phyloP scores from a whole-genome alignment of 2,797 vertebrate genomes.

The Gambelia wislizenii region DNA sequence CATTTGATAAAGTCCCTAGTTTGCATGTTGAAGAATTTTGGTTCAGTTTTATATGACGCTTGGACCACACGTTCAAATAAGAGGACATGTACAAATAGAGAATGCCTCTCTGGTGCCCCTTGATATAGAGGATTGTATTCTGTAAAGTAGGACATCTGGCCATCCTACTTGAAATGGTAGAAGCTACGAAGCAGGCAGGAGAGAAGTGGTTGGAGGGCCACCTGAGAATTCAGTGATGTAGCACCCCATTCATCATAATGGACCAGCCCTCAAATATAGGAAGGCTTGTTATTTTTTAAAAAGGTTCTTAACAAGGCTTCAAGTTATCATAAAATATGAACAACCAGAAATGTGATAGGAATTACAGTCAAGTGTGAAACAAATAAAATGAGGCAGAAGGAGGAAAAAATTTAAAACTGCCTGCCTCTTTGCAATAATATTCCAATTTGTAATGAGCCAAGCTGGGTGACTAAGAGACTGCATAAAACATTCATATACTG shows the following conservation, averaged over 20 bases:
- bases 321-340: constrained; percentile 48
- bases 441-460: constrained; percentile 35
- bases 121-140: background rate
- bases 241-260: background rate
- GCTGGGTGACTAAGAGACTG: constrained; percentile 20
- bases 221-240: too few relatives aligned
- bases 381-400: constrained; percentile 21
- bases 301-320: background rate
- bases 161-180: background rate
- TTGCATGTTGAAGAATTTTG: background rate
- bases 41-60: background rate
- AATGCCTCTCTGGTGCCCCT: background rate
- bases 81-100: background rate
- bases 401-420: constrained; percentile 9
- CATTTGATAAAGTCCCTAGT: too few relatives aligned
- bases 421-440: constrained; percentile 21
- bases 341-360: constrained; percentile 42
- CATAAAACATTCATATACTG: constrained; percentile 33
- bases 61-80: background rate
- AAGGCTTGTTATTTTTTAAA: background rate
- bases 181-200: background rate
- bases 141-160: background rate
- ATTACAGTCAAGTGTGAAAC: constrained; percentile 41
- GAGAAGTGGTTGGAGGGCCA: too few relatives aligned
- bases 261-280: background rate